A percentile compares a stretch with the other conserved stretches of the same genome.
These are phyloP conservation scores for Eupelmus urozonus DNA, from an alignment of 2,888 invertebrate genomes.

Conservation along the genomic window DNA sequence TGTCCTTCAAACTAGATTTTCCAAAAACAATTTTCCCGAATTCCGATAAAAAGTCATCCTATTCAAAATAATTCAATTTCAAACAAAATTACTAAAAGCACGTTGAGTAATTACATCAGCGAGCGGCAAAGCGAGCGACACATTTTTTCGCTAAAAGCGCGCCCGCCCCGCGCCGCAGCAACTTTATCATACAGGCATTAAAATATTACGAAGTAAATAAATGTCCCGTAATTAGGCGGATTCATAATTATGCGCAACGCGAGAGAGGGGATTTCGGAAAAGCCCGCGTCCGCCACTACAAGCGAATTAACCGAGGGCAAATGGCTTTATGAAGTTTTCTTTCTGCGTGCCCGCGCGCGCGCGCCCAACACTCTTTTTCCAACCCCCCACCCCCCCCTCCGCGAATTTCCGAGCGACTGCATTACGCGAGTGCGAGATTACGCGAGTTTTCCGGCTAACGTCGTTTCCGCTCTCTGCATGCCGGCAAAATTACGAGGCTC, in stretches of 20 bases:
- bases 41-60: background rate
- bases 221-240: constrained; percentile 22
- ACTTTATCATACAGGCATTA: constrained; percentile 13
- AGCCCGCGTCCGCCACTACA: background rate
- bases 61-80: background rate
- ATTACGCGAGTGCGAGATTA: constrained; percentile 35
- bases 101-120: no score
- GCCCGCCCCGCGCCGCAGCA: no score
- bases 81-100: no score
- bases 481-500: constrained; percentile 18
- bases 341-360: constrained; percentile 3
- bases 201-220: constrained; percentile 13
- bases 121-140: no score
- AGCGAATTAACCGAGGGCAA: constrained; percentile 34
- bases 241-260: constrained; percentile 7
- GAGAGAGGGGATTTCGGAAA: background rate
- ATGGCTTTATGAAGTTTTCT: constrained; percentile 35
- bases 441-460: constrained; percentile 30
- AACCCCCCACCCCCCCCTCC: no score
- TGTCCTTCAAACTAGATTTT: background rate
- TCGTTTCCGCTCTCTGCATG: constrained; percentile 22
- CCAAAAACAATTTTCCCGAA: background rate
- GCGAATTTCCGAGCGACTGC: constrained; percentile 25
- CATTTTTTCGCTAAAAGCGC: background rate
- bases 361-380: constrained; percentile 2